phyloP scores from a whole-genome alignment of 2,888 invertebrate species.

The Rotaria sp. region DNA sequence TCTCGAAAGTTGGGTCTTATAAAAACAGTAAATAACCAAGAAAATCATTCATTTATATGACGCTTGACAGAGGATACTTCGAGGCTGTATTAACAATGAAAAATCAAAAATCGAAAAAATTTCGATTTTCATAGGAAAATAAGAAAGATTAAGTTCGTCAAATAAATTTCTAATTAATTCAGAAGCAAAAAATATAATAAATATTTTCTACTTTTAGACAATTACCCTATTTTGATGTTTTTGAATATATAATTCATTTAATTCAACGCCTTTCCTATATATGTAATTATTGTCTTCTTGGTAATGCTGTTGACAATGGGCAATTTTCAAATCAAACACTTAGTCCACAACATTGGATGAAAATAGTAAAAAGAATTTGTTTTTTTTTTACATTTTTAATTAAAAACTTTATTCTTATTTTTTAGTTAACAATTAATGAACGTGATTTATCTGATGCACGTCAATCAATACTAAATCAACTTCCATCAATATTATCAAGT shows the following conservation, averaged over 20 bases:
- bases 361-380: neutral
- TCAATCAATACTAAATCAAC: conserved; percentile 8
- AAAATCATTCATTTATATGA: too few relatives aligned
- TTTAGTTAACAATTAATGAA: neutral
- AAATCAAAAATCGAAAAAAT: too few relatives aligned
- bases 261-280: conserved; percentile 14
- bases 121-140: too few relatives aligned
- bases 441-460: conserved; percentile 19
- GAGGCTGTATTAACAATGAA: too few relatives aligned
- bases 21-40: too few relatives aligned
- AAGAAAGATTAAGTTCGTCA: neutral
- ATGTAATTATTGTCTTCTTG: conserved; percentile 15
- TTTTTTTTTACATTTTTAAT: neutral
- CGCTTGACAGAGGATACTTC: too few relatives aligned
- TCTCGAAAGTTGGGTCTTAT: too few relatives aligned
- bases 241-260: conserved; percentile 1
- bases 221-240: neutral
- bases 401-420: neutral
- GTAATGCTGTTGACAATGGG: neutral
- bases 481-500: conserved; percentile 16
- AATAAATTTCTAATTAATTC: neutral
- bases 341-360: conserved; percentile 10
- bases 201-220: neutral
- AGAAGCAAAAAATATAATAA: neutral
- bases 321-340: neutral